phyloP scores from a whole-genome alignment of 2,888 invertebrate genomes.

The Drosophila silvestris region DNA sequence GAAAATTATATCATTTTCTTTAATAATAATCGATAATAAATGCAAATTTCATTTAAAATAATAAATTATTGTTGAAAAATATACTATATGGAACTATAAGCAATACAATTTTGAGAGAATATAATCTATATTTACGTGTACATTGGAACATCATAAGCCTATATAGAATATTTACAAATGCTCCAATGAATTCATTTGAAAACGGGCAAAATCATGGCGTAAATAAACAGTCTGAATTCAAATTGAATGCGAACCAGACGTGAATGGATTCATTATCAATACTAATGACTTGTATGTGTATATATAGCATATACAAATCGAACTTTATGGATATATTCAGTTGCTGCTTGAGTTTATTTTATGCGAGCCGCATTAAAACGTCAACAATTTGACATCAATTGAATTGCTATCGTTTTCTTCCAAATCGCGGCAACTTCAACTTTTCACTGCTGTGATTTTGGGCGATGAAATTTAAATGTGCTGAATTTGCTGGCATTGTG shows the following conservation, averaged over 20 bases:
- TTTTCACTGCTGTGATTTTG: conserved; percentile 50
- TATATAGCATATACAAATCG: conserved; percentile 18
- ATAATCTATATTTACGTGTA: background rate
- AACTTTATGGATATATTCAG: conserved; percentile 15
- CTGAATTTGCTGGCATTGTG: background rate
- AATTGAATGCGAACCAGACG: conserved; percentile 18
- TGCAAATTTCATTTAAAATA: background rate
- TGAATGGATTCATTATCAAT: conserved; percentile 48
- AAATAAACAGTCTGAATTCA: conserved; percentile 25
- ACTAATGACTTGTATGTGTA: conserved; percentile 26
- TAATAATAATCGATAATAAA: background rate
- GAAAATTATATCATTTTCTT: background rate
- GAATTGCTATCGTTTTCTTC: conserved; percentile 44
- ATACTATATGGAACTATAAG: background rate
- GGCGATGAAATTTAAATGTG: conserved; percentile 36
- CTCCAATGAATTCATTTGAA: conserved; percentile 1
- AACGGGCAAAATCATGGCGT: conserved; percentile 6
- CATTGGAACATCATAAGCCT: background rate
- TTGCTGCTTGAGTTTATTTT: conserved; percentile 13
- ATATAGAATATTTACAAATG: conserved; percentile 7
- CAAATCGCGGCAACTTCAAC: conserved; percentile 53
- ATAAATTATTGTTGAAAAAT: background rate
- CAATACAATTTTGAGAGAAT: background rate
- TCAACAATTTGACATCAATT: conserved; percentile 60
- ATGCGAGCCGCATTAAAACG: conserved; percentile 12